Evolutionary conservation across 2,113 vertebrate genomes (phyloP), one percentile per base, ranked within the genome.

Genomic region (Sinosuthora webbiana): DNA sequence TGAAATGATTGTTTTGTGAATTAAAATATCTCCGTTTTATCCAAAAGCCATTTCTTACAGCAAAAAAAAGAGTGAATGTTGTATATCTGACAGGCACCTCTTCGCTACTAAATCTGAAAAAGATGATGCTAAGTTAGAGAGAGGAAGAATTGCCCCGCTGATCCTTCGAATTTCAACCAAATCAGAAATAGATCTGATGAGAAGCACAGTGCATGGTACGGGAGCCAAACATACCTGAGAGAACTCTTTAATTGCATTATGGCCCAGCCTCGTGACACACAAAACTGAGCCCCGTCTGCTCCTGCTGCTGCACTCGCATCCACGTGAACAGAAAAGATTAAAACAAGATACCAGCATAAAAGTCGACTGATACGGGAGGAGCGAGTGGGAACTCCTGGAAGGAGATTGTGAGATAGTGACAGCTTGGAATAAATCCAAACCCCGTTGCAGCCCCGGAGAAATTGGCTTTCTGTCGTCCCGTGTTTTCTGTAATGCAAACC

Each of bases 401-500:
- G 89, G 83, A 94, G 94, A 62, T 83, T 37, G 87, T 53, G 83
- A 94, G 96, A 97, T 77, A 95, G 93, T 9, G 83, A 42, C 83
- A 94, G 84, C 83, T 83, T 95, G 96, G 95, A 91, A 7, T 22
- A 5, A 59, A 53, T 89, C 94, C 96, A 96, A 49, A 31, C 55
- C 88, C 90, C 24, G 11, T 63, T 62, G 80, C 78, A 73, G 94
- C 53, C 53, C 4, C 2, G 15, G 77, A 95, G 96, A 80, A 94
- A 94, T 92, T 65, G 45, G 56, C 90, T 87, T 83, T 92, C 11
- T 81, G 89, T 60, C 82, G 86, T 22, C 64, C 77, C 50, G 0
- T 86, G 95, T 93, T 96, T 45, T 78, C 89, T 63, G 91, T 94
- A 96, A 97, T 95, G 95, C 95, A 96, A 94, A 95, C 94, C 95